These are phyloP conservation scores for Netelia melanura DNA, from an alignment of 2,888 invertebrate species.

Conservation along the genomic window DNA sequence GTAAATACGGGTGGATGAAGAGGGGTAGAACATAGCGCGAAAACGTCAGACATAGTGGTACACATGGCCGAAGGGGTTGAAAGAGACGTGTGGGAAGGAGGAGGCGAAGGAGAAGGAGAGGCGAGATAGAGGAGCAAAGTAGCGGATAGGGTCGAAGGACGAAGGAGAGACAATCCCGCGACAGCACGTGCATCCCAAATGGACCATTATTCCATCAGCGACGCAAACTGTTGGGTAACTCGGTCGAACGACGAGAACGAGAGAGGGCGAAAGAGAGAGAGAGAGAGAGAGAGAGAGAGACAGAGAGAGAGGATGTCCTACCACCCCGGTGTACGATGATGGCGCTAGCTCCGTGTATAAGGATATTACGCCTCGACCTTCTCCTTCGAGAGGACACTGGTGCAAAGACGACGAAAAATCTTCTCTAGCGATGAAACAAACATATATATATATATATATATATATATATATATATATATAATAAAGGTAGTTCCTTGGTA, in stretches of 20 bases:
- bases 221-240: constrained; percentile 82
- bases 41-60: constrained; percentile 21
- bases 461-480: constrained; percentile 6
- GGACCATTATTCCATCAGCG: constrained; percentile 84
- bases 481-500: constrained; percentile 47
- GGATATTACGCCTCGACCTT: constrained; percentile 51
- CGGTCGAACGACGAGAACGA: constrained; percentile 71
- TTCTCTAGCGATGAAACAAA: constrained; percentile 22
- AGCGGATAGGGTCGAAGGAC: constrained; percentile 46
- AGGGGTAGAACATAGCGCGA: constrained; percentile 31
- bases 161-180: constrained; percentile 72
- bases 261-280: background rate
- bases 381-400: constrained; percentile 34
- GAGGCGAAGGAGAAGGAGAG: constrained; percentile 34
- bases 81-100: constrained; percentile 25
- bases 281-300: background rate
- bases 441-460: constrained; percentile 4
- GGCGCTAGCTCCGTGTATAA: constrained; percentile 4
- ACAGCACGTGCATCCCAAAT: constrained; percentile 83
- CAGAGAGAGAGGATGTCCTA: constrained; percentile 51
- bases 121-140: constrained; percentile 52
- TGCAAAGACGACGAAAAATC: constrained; percentile 37
- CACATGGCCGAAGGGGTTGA: background rate
- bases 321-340: constrained; percentile 32
- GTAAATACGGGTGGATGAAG: constrained; percentile 80